Evolutionary conservation across 2,113 vertebrate species (phyloP).

Genomic region (Poecile atricapillus): DNA sequence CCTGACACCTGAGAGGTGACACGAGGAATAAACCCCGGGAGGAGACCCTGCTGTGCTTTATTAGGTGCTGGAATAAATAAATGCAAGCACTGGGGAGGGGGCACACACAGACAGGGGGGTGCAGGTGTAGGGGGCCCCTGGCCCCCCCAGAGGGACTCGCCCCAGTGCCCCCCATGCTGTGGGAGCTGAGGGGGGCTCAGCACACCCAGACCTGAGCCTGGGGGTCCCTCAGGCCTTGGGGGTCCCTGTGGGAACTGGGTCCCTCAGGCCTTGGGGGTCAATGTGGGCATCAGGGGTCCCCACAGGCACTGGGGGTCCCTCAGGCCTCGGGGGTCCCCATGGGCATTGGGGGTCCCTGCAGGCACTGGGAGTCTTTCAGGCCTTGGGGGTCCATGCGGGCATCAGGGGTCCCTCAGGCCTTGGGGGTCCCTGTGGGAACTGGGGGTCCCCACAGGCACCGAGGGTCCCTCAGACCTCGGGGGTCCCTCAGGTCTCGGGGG

Average conservation of each 20-base stretch:
- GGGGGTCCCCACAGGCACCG: too few relatives aligned
- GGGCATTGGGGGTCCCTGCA: too few relatives aligned
- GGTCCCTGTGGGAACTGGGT: background rate
- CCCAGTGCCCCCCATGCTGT: background rate
- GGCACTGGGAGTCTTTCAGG: too few relatives aligned
- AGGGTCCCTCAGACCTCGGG: too few relatives aligned
- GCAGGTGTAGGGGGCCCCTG: background rate
- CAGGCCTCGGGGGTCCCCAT: too few relatives aligned
- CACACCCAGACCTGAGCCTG: background rate
- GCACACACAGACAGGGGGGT: background rate
- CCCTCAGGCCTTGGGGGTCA: background rate
- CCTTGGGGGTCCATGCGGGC: too few relatives aligned
- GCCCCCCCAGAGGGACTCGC: background rate
- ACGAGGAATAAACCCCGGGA: accelerated
- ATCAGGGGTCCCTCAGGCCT: too few relatives aligned
- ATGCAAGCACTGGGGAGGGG: accelerated
- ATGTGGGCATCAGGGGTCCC: background rate
- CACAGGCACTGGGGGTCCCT: too few relatives aligned
- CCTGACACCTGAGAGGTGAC: too few relatives aligned
- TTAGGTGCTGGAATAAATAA: background rate
- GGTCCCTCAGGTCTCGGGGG: too few relatives aligned
- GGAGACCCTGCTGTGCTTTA: background rate
- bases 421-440: too few relatives aligned
- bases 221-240: background rate
- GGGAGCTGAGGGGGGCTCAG: background rate